Evolutionary conservation across 2,797 vertebrate species (phyloP).

Genomic region (Sebastes minor): DNA sequence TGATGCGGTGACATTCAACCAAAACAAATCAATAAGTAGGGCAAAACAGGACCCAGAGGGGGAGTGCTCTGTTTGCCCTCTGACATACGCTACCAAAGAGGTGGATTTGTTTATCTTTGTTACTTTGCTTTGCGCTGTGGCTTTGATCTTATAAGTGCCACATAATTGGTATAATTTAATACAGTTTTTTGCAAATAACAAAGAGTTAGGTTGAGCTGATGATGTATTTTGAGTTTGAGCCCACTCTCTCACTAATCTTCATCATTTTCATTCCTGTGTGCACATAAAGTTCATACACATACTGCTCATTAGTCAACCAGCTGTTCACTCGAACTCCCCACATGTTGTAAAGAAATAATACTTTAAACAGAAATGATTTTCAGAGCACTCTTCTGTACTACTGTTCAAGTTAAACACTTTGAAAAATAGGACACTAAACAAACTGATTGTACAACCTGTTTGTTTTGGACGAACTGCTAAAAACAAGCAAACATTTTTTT

Average conservation of each 20-base stretch:
- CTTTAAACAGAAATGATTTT: background rate
- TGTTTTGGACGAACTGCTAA: background rate
- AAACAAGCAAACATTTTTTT: background rate
- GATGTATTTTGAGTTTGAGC: background rate
- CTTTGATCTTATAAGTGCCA: background rate
- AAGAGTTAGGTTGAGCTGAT: background rate
- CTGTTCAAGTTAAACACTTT: background rate
- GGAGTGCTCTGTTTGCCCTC: background rate
- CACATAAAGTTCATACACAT: background rate
- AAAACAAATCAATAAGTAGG: conserved; percentile 38
- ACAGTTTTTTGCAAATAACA: background rate
- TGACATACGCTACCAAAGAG: background rate
- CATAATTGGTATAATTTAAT: background rate
- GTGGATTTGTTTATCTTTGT: background rate
- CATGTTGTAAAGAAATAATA: background rate
- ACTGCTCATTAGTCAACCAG: background rate
- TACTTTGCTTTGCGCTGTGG: background rate
- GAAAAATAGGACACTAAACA: background rate
- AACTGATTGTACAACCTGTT: background rate
- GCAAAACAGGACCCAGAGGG: background rate
- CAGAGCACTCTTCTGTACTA: background rate
- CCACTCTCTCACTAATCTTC: background rate
- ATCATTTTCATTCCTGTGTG: background rate
- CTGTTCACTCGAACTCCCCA: background rate
- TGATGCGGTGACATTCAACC: background rate